Percentiles rank a stretch among this genome's conserved stretches.
Evolutionary conservation across 2,797 vertebrate species (phyloP).

Genomic region (Momotus momota): DNA sequence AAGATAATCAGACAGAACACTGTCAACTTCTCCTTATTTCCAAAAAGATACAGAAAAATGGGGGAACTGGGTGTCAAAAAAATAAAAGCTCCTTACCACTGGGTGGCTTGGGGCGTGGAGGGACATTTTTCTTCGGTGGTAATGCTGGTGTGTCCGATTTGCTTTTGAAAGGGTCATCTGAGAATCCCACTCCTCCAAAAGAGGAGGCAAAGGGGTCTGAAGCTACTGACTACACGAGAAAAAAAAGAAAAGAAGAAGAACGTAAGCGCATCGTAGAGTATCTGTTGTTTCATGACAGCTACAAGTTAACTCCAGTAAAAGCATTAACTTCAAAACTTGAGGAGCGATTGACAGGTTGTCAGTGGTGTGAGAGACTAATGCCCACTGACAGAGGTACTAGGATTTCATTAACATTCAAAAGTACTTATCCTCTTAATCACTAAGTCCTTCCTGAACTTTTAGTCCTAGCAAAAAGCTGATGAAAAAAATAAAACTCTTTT

Average conservation of each 20-base stretch:
- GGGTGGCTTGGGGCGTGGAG: conserved; percentile 93
- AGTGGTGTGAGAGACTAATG: neutral
- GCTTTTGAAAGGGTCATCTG: conserved; percentile 92
- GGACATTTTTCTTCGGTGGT: conserved; percentile 94
- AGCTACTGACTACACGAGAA: conserved; percentile 69
- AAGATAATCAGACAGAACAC: neutral
- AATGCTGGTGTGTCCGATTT: conserved; percentile 93
- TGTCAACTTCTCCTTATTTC: neutral
- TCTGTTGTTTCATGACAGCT: neutral
- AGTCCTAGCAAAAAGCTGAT: neutral
- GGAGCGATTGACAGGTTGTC: neutral
- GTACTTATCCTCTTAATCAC: neutral
- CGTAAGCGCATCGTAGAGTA: neutral
- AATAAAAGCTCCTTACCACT: conserved; percentile 87
- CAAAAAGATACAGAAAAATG: neutral
- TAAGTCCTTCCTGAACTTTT: neutral
- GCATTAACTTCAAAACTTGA: neutral
- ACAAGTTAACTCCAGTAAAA: neutral
- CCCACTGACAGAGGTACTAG: neutral
- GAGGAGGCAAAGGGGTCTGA: conserved; percentile 79
- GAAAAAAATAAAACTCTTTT: conserved; percentile 16
- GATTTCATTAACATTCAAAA: neutral
- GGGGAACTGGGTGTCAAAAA: neutral
- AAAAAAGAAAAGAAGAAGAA: conserved; percentile 43
- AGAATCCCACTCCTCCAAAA: conserved; percentile 84